These are phyloP conservation scores for Anarrhichthys ocellatus DNA, from an alignment of 2,113 vertebrate species.

Conservation along the genomic window DNA sequence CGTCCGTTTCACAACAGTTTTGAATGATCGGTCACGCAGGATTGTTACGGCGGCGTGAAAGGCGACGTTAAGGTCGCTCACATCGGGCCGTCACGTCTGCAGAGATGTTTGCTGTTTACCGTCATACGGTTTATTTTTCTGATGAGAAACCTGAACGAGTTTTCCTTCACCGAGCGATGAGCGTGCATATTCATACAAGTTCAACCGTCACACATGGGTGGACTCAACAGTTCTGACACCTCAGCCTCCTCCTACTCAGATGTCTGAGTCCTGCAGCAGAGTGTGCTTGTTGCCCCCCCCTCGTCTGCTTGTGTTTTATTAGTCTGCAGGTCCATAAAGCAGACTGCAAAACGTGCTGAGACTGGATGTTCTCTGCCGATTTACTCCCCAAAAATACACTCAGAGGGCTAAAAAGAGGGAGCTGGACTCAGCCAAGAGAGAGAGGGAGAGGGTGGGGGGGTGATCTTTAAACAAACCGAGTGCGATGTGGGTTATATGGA, in stretches of 20 bases:
- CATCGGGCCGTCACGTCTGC: too few relatives aligned
- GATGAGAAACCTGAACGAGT: background rate
- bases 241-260: background rate
- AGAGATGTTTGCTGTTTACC: too few relatives aligned
- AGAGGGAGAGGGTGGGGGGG: background rate
- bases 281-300: background rate
- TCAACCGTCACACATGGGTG: too few relatives aligned
- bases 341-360: slow-evolving; percentile 47
- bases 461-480: slow-evolving; percentile 45
- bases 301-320: background rate
- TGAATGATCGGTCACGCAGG: too few relatives aligned
- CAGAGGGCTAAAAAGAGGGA: slow-evolving; percentile 36
- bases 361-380: slow-evolving; percentile 31
- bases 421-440: background rate
- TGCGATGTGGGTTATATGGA: slow-evolving; percentile 42
- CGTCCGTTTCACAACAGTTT: too few relatives aligned
- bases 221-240: too few relatives aligned
- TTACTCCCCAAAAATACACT: slow-evolving; percentile 54
- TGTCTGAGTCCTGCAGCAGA: background rate
- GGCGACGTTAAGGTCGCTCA: too few relatives aligned
- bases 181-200: too few relatives aligned
- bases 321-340: slow-evolving; percentile 39
- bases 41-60: too few relatives aligned
- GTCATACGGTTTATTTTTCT: background rate
- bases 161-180: too few relatives aligned